Evolutionary conservation across 2,113 vertebrate genomes (phyloP).

Genomic region (Cololabis saira): DNA sequence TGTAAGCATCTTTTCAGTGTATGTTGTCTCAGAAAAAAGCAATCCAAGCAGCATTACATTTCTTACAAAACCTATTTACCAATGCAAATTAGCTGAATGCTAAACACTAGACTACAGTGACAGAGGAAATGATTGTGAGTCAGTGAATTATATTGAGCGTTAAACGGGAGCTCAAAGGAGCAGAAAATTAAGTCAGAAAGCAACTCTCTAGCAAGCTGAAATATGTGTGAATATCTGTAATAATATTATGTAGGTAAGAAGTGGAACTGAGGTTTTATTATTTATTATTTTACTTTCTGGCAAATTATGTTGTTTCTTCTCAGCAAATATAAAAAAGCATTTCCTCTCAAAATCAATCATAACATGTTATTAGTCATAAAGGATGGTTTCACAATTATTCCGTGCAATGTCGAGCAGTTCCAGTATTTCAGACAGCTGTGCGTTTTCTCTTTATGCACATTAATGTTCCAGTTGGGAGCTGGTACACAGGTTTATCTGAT

Average conservation of each 20-base stretch:
- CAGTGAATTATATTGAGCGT: too few relatives aligned
- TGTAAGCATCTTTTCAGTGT: too few relatives aligned
- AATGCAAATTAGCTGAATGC: too few relatives aligned
- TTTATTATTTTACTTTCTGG: not conserved
- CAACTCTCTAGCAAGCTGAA: not conserved
- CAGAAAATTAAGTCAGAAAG: not conserved
- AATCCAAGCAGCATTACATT: too few relatives aligned
- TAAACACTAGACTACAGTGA: too few relatives aligned
- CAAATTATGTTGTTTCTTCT: conserved; percentile 5
- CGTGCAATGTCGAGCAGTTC: not conserved
- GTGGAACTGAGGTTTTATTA: too few relatives aligned
- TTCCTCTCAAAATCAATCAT: conserved; percentile 30
- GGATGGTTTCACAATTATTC: conserved; percentile 40
- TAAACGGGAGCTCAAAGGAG: too few relatives aligned
- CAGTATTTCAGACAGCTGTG: conserved; percentile 33
- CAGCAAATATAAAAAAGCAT: conserved; percentile 9
- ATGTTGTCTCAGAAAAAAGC: too few relatives aligned
- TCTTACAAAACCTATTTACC: too few relatives aligned
- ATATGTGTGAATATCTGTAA: not conserved
- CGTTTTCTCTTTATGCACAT: conserved; percentile 9
- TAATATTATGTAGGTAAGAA: not conserved
- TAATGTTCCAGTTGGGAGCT: not conserved
- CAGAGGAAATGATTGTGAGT: too few relatives aligned
- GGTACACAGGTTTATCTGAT: not conserved
- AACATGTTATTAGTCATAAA: conserved; percentile 27